These are phyloP conservation scores for Synanthedon myopaeformis DNA, from an alignment of 2,888 invertebrate genomes.

Conservation along the genomic window DNA sequence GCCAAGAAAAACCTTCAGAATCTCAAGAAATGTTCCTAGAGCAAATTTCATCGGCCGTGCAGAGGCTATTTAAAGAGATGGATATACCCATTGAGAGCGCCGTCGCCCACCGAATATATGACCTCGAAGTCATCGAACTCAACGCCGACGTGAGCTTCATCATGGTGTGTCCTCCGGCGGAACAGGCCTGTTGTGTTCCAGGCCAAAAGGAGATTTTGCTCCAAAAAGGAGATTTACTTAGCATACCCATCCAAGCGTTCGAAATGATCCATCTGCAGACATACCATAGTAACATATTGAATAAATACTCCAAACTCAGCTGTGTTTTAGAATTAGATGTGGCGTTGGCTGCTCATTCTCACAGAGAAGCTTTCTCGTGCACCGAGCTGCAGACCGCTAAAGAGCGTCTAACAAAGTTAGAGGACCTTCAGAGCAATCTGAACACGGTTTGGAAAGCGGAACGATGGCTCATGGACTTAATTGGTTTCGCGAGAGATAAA, in stretches of 20 bases:
- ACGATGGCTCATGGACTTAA: constrained; percentile 96
- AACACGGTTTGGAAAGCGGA: constrained; percentile 94
- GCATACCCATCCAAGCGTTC: constrained; percentile 92
- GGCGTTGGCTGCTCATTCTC: constrained; percentile 90
- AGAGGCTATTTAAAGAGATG: constrained; percentile 84
- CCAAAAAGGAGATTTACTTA: constrained; percentile 86
- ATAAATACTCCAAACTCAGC: constrained; percentile 91
- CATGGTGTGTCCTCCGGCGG: constrained; percentile 91
- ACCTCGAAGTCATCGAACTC: constrained; percentile 93
- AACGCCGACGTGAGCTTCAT: constrained; percentile 92
- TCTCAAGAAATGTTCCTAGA: constrained; percentile 86
- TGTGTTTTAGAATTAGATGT: constrained; percentile 94
- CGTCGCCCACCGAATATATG: constrained; percentile 85
- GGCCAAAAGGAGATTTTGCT: constrained; percentile 87
- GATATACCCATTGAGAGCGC: constrained; percentile 79
- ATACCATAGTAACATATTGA: constrained; percentile 91
- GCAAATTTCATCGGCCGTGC: constrained; percentile 79
- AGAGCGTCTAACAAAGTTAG: constrained; percentile 83
- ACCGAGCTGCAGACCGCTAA: constrained; percentile 88
- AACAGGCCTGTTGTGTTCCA: constrained; percentile 91
- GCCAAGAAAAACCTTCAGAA: constrained; percentile 72
- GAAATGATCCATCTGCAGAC: constrained; percentile 96
- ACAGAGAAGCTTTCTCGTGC: constrained; percentile 94
- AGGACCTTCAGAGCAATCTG: constrained; percentile 86
- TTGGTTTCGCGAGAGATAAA: constrained; percentile 90